Evolutionary conservation across 2,888 invertebrate genomes (phyloP), one percentile per base, ranked within the genome.

Genomic region (Lycophotia porphyrea): DNA sequence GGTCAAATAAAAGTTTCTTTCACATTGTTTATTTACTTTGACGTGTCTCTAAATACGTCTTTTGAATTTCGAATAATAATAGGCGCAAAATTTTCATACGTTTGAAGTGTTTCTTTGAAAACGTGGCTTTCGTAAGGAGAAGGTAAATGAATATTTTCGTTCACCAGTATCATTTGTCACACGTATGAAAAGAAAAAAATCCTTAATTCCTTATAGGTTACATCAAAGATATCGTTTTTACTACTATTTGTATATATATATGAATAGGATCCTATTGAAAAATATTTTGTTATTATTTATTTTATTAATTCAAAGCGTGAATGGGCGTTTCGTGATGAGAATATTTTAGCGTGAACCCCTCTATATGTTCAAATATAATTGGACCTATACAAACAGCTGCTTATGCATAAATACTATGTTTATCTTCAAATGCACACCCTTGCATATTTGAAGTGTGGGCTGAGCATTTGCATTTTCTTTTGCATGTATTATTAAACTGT

Each of bases 31-130:
- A 74, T 87, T 81, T 81, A 36, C 88, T 90, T 89, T 86, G 87
- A 86, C 84, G 86, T 90, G 85, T 90, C 86, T 88, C 82, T 90
- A 90, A 88, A 91, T 89, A 88, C 81, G 85, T 90, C 89, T 92
- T 93, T 92, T 91, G 91, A 91, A 91, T 69, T 90, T 85, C 84
- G 89, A 88, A 91, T 91, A 91, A 91, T 92, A 92, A 89, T 87
- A 88, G 86, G 78, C 82, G 79, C 80, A 88, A 85, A 81, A 86
- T 87, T 87, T 86, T 87, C 86, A 82, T 89, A 84, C 88, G 84
- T 92, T 93, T 92, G 91, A 91, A 90, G 90, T 89, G 85, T 90
- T 92, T 89, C 91, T 91, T 92, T 91, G 87, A 86, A 78, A 78
- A 81, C 76, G 82, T 84, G 84, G 80, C 85, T 88, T 88, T 88